phyloP scores from a whole-genome alignment of 2,888 invertebrate genomes.

The Drosophila rellima region DNA sequence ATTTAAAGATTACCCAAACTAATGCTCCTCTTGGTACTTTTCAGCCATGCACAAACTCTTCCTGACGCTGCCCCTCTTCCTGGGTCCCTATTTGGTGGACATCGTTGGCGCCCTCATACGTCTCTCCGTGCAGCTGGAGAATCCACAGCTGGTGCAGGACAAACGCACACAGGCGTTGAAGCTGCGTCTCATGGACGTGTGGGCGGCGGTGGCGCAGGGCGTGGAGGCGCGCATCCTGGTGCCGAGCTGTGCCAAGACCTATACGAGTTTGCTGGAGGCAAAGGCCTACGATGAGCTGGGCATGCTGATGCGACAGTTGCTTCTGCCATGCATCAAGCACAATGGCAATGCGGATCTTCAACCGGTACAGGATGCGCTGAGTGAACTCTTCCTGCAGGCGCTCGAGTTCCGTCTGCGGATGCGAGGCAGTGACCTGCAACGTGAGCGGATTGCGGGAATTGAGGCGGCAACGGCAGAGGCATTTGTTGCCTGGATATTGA shows the following conservation, averaged over 20 bases:
- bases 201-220: slow-evolving; percentile 89
- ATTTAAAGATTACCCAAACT: background rate
- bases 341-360: slow-evolving; percentile 89
- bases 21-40: background rate
- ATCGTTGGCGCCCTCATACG: slow-evolving; percentile 88
- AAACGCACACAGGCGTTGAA: slow-evolving; percentile 87
- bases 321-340: slow-evolving; percentile 90
- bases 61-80: slow-evolving; percentile 92
- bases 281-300: slow-evolving; percentile 88
- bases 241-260: slow-evolving; percentile 90
- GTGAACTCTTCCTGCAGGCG: slow-evolving; percentile 90
- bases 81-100: slow-evolving; percentile 93
- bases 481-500: slow-evolving; percentile 92
- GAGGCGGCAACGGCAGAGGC: slow-evolving; percentile 92
- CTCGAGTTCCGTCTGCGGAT: slow-evolving; percentile 89
- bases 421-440: slow-evolving; percentile 75
- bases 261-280: slow-evolving; percentile 87
- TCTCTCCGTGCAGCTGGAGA: slow-evolving; percentile 86
- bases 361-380: slow-evolving; percentile 89
- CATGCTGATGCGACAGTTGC: slow-evolving; percentile 90
- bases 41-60: slow-evolving; percentile 92
- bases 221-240: slow-evolving; percentile 92
- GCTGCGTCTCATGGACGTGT: slow-evolving; percentile 88
- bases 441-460: slow-evolving; percentile 87
- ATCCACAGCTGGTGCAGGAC: slow-evolving; percentile 76